Base-by-base conservation (phyloP, 1,140 invertebrate species). In the Venustaconcha ellipsiformis region DNA sequence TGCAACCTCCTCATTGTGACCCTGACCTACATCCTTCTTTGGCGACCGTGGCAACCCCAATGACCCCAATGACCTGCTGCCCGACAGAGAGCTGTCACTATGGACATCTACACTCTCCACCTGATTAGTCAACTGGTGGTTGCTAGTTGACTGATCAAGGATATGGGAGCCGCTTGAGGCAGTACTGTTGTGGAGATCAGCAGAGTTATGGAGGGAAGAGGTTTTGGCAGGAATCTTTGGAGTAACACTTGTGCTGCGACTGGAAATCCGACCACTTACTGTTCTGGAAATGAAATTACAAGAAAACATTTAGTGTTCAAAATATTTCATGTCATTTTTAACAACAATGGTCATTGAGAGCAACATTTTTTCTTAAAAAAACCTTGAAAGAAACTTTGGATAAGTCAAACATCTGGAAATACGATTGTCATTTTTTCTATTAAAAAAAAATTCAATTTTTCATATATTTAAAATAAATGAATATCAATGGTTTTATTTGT, bases 131-230 rank as follows among this genome's bases (percentile, higher is more conserved):
- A 78, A 60, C 68, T 80, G 59, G 14, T 70, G 64, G 55, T 67
- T 68, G 2, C 78, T 72, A 60, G 64, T 72, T 20, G 73, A 67
- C 18, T 70, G 81, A 75, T 83, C 84, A 14, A 88, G 79, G 56
- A 87, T 85, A 70, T 88, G 88, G 58, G 87, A 88, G n/a, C 88
- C 88, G 72, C 87, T 88, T 23, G 88, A 89, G 30, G 84, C 84
- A 15, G 84, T 86, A 64, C 82, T 85, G 70, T 88, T 87, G 70
- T 87, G 85, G 15, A 86, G 79, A 73, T 88, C 85, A 12, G 83
- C 81, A 57, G 84, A 88, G 72, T 86, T 87, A 73, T 88, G 84
- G 57, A 86, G 78, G 58, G 37, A 48, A 48, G 78, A 75, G 14
- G 79, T 73, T 74, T 86, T 87, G 78, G 83, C 72, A 48, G 83